phyloP scores from a whole-genome alignment of 2,113 vertebrate genomes.

The Prolemur simus region DNA sequence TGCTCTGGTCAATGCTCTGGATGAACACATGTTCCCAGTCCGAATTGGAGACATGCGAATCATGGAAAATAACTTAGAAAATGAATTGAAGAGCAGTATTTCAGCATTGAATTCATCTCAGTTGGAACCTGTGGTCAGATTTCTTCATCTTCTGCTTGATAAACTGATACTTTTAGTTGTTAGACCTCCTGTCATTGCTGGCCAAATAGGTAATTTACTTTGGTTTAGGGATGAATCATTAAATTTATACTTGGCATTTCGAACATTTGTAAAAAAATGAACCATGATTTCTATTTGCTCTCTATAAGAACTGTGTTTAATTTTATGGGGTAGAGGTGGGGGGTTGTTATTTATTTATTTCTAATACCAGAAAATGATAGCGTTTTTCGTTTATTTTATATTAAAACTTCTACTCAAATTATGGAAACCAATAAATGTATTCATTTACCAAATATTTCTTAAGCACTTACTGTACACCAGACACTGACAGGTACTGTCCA shows the following conservation, averaged over 20 bases:
- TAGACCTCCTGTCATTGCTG: conserved; percentile 96
- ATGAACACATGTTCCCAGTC: conserved; percentile 99
- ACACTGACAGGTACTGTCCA: not conserved
- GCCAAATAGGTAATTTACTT: conserved; percentile 95
- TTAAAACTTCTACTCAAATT: conserved; percentile 23
- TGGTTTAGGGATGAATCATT: conserved; percentile 68
- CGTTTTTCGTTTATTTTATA: not conserved
- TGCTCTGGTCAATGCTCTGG: conserved; percentile 97
- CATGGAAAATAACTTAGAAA: conserved; percentile 99
- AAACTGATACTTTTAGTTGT: conserved; percentile 97
- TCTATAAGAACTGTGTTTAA: not conserved
- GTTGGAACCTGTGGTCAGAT: conserved; percentile 96
- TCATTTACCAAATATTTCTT: not conserved
- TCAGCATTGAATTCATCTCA: conserved; percentile 94
- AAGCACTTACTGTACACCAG: not conserved
- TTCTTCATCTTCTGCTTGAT: conserved; percentile 98
- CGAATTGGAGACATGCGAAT: conserved; percentile 98
- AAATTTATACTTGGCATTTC: conserved; percentile 70
- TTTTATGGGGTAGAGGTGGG: not conserved
- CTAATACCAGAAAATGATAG: not conserved
- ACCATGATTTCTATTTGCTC: not conserved
- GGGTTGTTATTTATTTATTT: not conserved
- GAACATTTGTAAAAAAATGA: conserved; percentile 66
- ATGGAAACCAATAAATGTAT: not conserved
- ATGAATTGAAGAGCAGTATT: conserved; percentile 96